Base-by-base conservation (phyloP, 2,888 invertebrate species). In the Drosophila cognata region DNA sequence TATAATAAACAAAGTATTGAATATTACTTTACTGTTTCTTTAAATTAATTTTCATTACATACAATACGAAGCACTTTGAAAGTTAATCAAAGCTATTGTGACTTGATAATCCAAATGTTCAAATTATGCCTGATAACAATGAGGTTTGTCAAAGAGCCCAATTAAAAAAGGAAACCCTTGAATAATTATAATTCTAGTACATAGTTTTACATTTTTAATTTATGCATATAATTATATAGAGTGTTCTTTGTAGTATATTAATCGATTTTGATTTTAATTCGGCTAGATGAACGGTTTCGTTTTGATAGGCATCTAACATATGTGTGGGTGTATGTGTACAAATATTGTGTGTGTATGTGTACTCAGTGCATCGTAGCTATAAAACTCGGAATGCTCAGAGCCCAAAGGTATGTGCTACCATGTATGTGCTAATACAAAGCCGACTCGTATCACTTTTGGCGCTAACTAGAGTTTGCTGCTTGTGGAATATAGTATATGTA, bases 271-370 rank as follows among this genome's bases (percentile, higher is more conserved):
- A 25, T 57, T 43, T 43, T 7, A 29, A 25, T 58, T 62, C 25
- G 56, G 57, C 65, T 72, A 66, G 64, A 68, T 89, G 84, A 84
- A 86, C 87, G 87, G 87, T 81, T 89, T 72, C 87, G 66, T 65
- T 77, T 74, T 64, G 31, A 63, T 77, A 65, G 76, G 81, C 71
- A 69, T 71, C 61, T 64, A 28, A 51, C 51, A 50, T 43, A 65
- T 56, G 31, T 41, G 8, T 25, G 4, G 4, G 16, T 48, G 48
- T 50, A n/a, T 29, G n/a, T 70, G 21, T 63, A 18, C 33, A 57
- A 46, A 25, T 21, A 13, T 46, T 52, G 11, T 50, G 28, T 67
- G 43, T 64, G 29, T 35, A 46, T 53, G 38, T 43, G 53, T 48
- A 50, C 48, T 31, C 18, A 28, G 28, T 16, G 5, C 18, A 60